Base-by-base conservation (phyloP, 2,888 invertebrate genomes). In the Lydus trimaculatus region DNA sequence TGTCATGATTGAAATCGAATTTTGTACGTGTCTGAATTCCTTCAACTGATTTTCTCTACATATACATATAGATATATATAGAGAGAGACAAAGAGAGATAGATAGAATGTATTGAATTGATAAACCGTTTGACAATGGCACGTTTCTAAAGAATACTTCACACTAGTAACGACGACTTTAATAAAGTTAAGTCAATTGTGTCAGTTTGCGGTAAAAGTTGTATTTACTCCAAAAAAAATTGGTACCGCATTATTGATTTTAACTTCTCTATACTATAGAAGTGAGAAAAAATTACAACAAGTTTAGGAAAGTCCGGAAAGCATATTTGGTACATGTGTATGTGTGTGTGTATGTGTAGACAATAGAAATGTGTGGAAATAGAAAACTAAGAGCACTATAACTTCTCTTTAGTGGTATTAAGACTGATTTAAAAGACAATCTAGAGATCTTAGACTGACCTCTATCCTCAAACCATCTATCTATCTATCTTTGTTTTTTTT, bases 361-460 rank as follows among this genome's bases (percentile, higher is more conserved):
- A 48, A 48, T 20, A 48, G 20, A 48, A 20, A 56, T 25, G 56
- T 56, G 72, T 66, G 69, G 65, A 76, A 75, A 76, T 75, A 75
- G 75, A 76, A 76, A 77, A 72, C 72, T 75, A 75, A 75, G 70
- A 71, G 75, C 61, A 61, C 75, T 65, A 76, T 76, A 75, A 77
- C 72, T 77, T 72, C 76, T 75, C 60, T 71, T 77, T 77, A 73
- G 39, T 64, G 66, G 75, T 72, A 75, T 75, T 77, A 77, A 69
- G 65, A 67, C 69, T 72, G 76, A 75, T 77, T 75, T 75, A 75
- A 70, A 71, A 70, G 75, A 77, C 76, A 75, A 77, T 77, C 72
- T 71, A 67, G 70, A 71, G 28, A 15, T 56, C 23, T 11, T 25
- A 17, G 17, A 48, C 48, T 56, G 56, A 56, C 56, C 76, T 74